Evolutionary conservation across 2,888 invertebrate genomes (phyloP).

Genomic region (Drosophila nigritarsus): DNA sequence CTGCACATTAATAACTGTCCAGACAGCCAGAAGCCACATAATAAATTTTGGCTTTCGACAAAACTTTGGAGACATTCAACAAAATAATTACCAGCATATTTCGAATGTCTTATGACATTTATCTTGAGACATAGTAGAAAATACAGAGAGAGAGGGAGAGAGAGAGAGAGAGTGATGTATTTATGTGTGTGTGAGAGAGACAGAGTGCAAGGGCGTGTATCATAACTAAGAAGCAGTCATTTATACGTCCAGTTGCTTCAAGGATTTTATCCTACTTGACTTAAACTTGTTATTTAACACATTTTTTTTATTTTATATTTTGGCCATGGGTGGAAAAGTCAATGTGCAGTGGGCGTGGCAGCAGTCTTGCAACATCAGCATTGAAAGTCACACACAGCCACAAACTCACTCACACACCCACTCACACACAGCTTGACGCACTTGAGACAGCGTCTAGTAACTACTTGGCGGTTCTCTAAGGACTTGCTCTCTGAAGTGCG

Average conservation of each 20-base stretch:
- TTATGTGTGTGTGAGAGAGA: neutral
- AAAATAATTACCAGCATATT: slow-evolving; percentile 81
- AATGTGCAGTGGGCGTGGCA: slow-evolving; percentile 36
- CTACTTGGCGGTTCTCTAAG: slow-evolving; percentile 22
- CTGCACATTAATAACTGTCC: slow-evolving; percentile 70
- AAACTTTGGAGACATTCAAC: slow-evolving; percentile 77
- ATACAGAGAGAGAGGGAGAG: neutral
- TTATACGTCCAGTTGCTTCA: slow-evolving; percentile 47
- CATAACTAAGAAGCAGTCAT: slow-evolving; percentile 70
- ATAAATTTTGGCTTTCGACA: slow-evolving; percentile 61
- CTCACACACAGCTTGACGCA: slow-evolving; percentile 2
- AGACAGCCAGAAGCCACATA: slow-evolving; percentile 47
- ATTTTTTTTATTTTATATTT: slow-evolving; percentile 13
- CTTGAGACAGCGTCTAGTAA: slow-evolving; percentile 42
- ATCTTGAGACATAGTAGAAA: slow-evolving; percentile 27
- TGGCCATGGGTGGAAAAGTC: slow-evolving; percentile 4
- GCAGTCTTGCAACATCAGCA: slow-evolving; percentile 33
- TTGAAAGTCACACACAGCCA: slow-evolving; percentile 17
- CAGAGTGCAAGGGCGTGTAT: slow-evolving; percentile 35
- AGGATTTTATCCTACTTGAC: slow-evolving; percentile 22
- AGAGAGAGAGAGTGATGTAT: neutral
- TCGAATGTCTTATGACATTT: slow-evolving; percentile 68
- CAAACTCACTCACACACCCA: slow-evolving; percentile 1
- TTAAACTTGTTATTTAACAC: slow-evolving; percentile 32
- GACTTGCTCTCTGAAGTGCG: slow-evolving; percentile 62